A percentile compares a stretch with the other conserved stretches of the same genome.
Conservation (phyloP, 2,113 vertebrate genomes). For the Oncorhynchus masou region DNA sequence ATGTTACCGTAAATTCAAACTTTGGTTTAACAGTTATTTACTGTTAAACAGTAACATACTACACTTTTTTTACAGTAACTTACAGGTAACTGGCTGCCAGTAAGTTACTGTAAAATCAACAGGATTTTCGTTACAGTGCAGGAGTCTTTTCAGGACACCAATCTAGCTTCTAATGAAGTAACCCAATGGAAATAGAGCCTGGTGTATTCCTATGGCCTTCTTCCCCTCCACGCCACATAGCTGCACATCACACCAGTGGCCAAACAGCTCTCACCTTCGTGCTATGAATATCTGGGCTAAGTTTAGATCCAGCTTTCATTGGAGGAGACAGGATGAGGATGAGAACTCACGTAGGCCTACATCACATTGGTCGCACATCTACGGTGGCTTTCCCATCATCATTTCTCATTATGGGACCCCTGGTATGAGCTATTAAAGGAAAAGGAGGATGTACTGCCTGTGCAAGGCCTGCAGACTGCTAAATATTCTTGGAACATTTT, state of each 20-base stretch:
- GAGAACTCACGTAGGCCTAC: neutral
- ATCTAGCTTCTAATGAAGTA: neutral
- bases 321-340: neutral
- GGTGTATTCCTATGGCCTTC: constrained; percentile 19
- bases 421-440: neutral
- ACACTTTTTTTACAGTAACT: no score
- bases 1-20: no score
- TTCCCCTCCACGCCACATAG: constrained; percentile 18
- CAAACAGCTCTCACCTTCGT: constrained; percentile 46
- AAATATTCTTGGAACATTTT: neutral
- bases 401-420: no score
- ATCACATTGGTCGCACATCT: no score
- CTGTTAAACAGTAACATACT: no score
- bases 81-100: neutral
- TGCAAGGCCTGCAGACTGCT: neutral
- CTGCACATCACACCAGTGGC: constrained; percentile 28
- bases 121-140: neutral
- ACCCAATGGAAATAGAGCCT: constrained; percentile 11
- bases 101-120: no score
- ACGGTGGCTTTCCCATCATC: no score
- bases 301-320: constrained; percentile 34
- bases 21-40: no score
- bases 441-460: neutral
- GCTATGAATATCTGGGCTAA: constrained; percentile 36
- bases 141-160: constrained; percentile 18